These are phyloP conservation scores for Ciconia stormi DNA, from an alignment of 2,113 vertebrate genomes.

Conservation along the genomic window DNA sequence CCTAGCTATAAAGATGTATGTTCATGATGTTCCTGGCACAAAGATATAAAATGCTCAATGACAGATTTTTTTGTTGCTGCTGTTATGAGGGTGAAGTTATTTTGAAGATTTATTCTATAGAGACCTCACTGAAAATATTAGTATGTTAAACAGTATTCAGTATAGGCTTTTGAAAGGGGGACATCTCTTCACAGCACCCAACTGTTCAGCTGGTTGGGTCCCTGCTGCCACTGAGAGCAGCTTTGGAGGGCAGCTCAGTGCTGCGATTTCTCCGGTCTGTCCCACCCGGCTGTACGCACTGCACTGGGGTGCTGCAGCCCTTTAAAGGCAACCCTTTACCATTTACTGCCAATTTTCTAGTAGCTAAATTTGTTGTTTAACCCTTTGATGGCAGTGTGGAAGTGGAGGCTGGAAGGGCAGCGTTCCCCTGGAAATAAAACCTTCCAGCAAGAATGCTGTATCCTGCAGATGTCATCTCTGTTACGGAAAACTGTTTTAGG, in stretches of 20 bases:
- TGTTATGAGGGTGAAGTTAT: not conserved
- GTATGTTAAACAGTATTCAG: not conserved
- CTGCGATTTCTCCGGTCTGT: rapidly evolving
- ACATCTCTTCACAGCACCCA: not conserved
- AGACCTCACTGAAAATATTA: not conserved
- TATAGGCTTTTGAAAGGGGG: not conserved
- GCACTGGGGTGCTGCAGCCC: not conserved
- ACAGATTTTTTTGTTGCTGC: not conserved
- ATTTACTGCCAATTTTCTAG: not conserved
- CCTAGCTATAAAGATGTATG: not conserved
- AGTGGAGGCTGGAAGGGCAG: not conserved
- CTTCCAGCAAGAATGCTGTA: not conserved
- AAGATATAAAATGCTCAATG: not conserved
- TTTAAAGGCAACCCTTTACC: not conserved
- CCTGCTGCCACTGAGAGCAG: not conserved
- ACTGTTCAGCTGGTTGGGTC: not conserved
- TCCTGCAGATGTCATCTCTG: not conserved
- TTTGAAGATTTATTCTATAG: not conserved
- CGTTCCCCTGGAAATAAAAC: not conserved
- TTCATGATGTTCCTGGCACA: not conserved
- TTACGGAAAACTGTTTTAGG: not conserved
- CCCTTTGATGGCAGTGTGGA: not conserved
- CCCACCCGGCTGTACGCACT: rapidly evolving
- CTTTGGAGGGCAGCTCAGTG: not conserved
- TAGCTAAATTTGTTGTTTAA: not conserved